Base-by-base conservation (phyloP, 2,797 vertebrate genomes). In the Catharus ustulatus region DNA sequence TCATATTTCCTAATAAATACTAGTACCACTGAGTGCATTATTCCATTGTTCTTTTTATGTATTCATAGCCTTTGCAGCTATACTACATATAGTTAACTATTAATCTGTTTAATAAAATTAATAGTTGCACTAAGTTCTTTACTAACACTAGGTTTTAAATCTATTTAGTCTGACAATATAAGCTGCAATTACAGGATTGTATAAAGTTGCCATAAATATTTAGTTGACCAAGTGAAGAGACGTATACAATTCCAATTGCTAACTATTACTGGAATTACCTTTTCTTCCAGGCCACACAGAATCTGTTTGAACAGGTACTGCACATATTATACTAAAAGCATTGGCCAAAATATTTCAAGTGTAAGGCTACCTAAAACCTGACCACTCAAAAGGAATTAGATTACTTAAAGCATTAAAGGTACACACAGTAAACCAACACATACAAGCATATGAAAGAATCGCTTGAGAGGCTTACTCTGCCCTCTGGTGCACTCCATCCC, bases 261-360 rank as follows among this genome's bases (percentile, higher is more conserved):
- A 96, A 85, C 85, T 96, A 89, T 96, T 97, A 96, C 90, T 81
- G 94, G 94, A 94, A 95, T 97, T 97, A 96, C 82, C 90, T 87
- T 96, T 94, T 93, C 94, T 96, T 89, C 95, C 94, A 95, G 84
- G 91, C 61, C 93, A 85, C 91, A 96, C 90, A 94, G 95, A 94
- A 94, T 96, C 86, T 96, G 94, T 96, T 94, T 92, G 78, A 97
- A 97, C 90, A 95, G 76, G 90, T 84, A 97, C 62, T 89, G 46
- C 54, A 88, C 68, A 74, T 48, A 84, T 10, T 96, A 84, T 51
- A 94, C 84, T 94, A 57, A 92, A 95, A 95, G 89, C 80, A 93
- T 54, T 85, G 83, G 86, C 89, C 63, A 86, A 87, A 64, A 97
- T 76, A 96, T 90, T 93, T 95, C 67, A 97, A 91, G 72, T 91